Base-by-base conservation (phyloP, 2,113 vertebrate species). In the Grammomys dolichurus region DNA sequence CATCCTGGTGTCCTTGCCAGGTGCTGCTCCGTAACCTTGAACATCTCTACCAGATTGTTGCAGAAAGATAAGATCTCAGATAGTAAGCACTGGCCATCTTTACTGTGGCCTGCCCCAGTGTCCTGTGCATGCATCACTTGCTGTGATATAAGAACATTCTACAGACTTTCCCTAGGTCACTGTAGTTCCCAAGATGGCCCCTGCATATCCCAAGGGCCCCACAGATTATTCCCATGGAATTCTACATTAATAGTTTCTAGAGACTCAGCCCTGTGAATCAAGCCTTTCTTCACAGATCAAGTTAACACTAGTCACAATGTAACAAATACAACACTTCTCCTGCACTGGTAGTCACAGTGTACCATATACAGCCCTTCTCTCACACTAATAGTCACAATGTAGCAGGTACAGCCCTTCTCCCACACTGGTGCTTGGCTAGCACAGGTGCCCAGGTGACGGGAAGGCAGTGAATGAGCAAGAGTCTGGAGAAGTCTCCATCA, bases 401-500 rank as follows among this genome's bases (percentile, higher is more conserved):
- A 54, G 31, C 77, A 54, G 85, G 26, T 51, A 8, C 13, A 54
- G 60, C 36, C 7, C 9, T 16, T 48, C 17, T 67, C 16, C n/a
- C 22, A 2, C 6, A 3, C 43, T 10, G 7, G 19, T 13, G 81
- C 46, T 9, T 4, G 4, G 48, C 65, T 7, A 26, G 7, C 19
- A 28, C 40, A n/a, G 1, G 1, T 0, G 4, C 31, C 54, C 43
- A 69, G 28, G 22, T 3, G 3, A 31, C 20, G 43, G 51, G 33
- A 63, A 93, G 3, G 58, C 58, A 87, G 31, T 13, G 7, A 22
- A 65, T 12, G 22, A 31, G 8, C n/a, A 33, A 40, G 22, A n/a
- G 11, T 63, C 0, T 17, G 13, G 56, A 75, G 26, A 56, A 33
- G 10, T 5, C 4, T 31, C 13, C 1, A 2, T 69, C 11, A 0